phyloP scores from a whole-genome alignment of 2,888 invertebrate species.

The Phortica magna region DNA sequence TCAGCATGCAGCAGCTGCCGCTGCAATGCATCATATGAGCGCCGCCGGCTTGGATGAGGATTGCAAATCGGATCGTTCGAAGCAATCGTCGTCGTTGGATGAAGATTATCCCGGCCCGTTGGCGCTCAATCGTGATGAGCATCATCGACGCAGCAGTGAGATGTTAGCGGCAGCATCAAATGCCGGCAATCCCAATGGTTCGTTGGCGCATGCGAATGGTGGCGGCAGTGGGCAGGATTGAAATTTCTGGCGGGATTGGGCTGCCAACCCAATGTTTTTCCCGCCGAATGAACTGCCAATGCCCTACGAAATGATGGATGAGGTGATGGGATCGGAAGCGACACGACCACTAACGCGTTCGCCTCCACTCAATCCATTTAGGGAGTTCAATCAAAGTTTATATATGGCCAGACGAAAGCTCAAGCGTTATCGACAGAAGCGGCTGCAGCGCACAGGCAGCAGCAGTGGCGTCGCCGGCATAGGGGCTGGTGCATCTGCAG shows the following conservation, averaged over 20 bases:
- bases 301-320: constrained; percentile 62
- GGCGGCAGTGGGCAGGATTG: constrained; percentile 89
- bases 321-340: constrained; percentile 43
- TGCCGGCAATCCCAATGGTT: constrained; percentile 3
- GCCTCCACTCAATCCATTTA: constrained; percentile 54
- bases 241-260: constrained; percentile 79
- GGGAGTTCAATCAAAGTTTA: constrained; percentile 75
- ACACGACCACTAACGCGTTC: constrained; percentile 16
- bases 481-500: constrained; percentile 38
- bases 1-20: constrained; percentile 80
- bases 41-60: constrained; percentile 81
- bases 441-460: constrained; percentile 46
- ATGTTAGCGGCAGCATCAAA: constrained; percentile 36
- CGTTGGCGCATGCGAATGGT: constrained; percentile 37
- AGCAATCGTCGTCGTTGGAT: constrained; percentile 80
- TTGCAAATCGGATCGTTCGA: constrained; percentile 83
- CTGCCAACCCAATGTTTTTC: constrained; percentile 78
- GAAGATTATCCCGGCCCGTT: constrained; percentile 80
- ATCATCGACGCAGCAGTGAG: constrained; percentile 57
- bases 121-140: constrained; percentile 59
- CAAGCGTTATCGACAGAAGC: constrained; percentile 72
- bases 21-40: constrained; percentile 81
- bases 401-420: constrained; percentile 74
- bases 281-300: constrained; percentile 60
- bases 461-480: constrained; percentile 41